Evolutionary conservation across 1,140 invertebrate genomes (phyloP), one percentile per base, ranked within the genome.

Genomic region (Tribolium castaneum): DNA sequence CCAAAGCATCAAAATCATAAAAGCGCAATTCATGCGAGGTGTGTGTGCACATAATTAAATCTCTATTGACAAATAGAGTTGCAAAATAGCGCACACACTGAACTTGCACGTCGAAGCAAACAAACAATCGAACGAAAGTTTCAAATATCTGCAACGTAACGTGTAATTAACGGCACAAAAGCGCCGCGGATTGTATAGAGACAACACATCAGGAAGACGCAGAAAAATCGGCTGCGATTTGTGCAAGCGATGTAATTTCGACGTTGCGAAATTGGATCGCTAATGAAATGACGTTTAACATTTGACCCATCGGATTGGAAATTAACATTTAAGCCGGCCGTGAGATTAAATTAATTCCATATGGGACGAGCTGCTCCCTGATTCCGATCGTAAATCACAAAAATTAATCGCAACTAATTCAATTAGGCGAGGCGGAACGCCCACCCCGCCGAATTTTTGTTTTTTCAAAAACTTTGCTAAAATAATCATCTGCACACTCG

Each of bases 261-360:
- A 30, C 10, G 14, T 19, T 59, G 71, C 14, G 71, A 73, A 73
- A 73, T 50, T 73, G 49, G 71, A 73, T 73, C 71, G 70, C 25
- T 73, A 54, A 73, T 52, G 71, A 73, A 72, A 54, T 54, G 71
- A 73, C 71, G 71, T 25, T 73, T 73, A 54, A 54, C 71, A 73
- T 73, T 73, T 73, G 71, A 73, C 71, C 71, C 59, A 35, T 66
- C 59, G 25, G 59, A 34, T 34, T 66, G 59, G 59, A 66, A 66
- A 66, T 66, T 66, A 66, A 66, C 59, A 66, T 66, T 66, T 66
- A 66, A 35, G 14, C 19, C 19, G 59, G 34, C 59, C 59, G 22
- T 66, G 59, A 66, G 34, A 66, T 66, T 66, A 66, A 35, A 66
- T 66, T 35, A 35, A 66, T 35, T 35, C 25, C 14, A 35, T 35